Evolutionary conservation across 2,888 invertebrate species (phyloP).

Genomic region (Metellina segmentata): DNA sequence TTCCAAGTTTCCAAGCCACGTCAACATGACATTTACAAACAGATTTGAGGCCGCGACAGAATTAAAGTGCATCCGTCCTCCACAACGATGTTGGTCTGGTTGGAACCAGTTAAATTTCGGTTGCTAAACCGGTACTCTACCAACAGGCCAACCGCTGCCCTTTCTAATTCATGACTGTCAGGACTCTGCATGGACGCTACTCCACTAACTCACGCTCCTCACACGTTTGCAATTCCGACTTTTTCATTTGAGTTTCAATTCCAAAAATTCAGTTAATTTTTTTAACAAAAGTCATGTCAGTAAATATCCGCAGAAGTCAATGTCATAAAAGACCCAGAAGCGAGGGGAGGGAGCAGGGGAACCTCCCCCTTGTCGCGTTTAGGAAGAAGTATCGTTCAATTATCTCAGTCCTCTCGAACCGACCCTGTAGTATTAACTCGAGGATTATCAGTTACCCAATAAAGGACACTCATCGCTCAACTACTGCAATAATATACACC

Average conservation of each 20-base stretch:
- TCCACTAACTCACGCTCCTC: no score
- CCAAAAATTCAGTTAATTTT: background rate
- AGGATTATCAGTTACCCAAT: conserved; percentile 72
- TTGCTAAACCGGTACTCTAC: no score
- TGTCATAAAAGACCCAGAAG: background rate
- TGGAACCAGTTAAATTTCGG: no score
- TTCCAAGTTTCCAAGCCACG: no score
- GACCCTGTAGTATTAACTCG: conserved; percentile 56
- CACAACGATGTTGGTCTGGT: no score
- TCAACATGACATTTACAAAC: no score
- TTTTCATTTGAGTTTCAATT: background rate
- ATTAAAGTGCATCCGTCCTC: no score
- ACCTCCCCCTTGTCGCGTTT: conserved; percentile 22
- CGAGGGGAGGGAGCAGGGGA: background rate
- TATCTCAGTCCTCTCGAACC: conserved; percentile 40
- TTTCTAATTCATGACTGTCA: no score
- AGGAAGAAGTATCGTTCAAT: conserved; percentile 74
- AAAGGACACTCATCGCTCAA: conserved; percentile 67
- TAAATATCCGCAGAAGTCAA: background rate
- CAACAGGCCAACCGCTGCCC: no score
- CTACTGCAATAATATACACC: conserved; percentile 64
- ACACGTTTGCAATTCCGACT: background rate
- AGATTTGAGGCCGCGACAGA: no score
- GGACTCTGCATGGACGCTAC: no score
- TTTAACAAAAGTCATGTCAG: no score